A percentile compares a stretch with the other conserved stretches of the same genome.
Evolutionary conservation across 1,140 invertebrate species (phyloP).

Genomic region (Armadillidium nasatum): DNA sequence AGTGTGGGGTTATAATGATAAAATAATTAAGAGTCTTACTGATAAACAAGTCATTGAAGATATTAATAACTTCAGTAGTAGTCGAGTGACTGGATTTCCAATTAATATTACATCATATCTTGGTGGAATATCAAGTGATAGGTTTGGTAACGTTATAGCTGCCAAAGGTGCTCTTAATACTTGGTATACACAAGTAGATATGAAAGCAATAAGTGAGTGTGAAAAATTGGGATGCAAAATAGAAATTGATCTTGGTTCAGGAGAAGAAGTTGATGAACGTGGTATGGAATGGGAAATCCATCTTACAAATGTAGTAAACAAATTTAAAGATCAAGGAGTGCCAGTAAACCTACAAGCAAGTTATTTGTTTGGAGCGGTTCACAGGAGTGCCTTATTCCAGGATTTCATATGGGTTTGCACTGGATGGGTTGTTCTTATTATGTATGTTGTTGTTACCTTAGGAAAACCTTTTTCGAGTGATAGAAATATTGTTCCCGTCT

Average conservation of each 20-base stretch:
- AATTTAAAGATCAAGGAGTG: conserved; percentile 29
- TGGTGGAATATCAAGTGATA: conserved; percentile 59
- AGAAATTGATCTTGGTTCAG: conserved; percentile 65
- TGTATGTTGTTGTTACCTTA: conserved; percentile 57
- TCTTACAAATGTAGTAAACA: conserved; percentile 6
- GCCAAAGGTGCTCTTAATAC: conserved; percentile 60
- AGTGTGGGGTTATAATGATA: conserved; percentile 40
- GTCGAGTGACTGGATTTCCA: conserved; percentile 61
- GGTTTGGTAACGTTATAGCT: conserved; percentile 58
- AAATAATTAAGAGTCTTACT: conserved; percentile 34
- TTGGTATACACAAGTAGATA: conserved; percentile 65
- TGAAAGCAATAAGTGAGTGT: conserved; percentile 53
- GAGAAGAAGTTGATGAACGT: conserved; percentile 60
- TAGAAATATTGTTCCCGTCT: conserved; percentile 55
- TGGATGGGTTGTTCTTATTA: conserved; percentile 55
- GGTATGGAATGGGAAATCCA: conserved; percentile 38
- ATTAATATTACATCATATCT: conserved; percentile 61
- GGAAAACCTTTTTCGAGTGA: conserved; percentile 47
- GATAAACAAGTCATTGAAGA: conserved; percentile 36
- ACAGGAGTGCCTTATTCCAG: conserved; percentile 35
- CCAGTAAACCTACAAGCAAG: conserved; percentile 56
- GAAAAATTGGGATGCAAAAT: background rate
- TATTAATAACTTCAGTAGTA: conserved; percentile 47
- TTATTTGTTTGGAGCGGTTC: conserved; percentile 37
- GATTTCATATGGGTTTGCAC: conserved; percentile 63